Evolutionary conservation across 2,888 invertebrate species (phyloP).

Genomic region (Galeruca laticollis): DNA sequence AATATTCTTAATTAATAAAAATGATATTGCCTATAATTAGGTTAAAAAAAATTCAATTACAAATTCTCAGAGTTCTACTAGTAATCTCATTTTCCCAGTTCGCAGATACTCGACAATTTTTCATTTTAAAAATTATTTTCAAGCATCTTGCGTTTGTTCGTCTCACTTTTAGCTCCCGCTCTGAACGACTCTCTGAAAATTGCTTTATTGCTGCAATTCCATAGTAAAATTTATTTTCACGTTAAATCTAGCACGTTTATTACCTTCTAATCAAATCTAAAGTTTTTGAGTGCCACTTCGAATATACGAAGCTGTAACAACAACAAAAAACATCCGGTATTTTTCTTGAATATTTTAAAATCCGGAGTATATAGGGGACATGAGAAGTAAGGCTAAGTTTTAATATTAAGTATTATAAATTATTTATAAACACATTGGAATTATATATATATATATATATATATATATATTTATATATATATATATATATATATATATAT

Average conservation of each 20-base stretch:
- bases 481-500: too few species aligned
- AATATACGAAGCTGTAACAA: not conserved
- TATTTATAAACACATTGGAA: too few species aligned
- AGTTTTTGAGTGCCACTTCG: not conserved
- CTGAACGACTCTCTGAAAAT: constrained; percentile 5
- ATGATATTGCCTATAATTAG: not conserved
- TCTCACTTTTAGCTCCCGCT: constrained; percentile 16
- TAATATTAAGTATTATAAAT: too few species aligned
- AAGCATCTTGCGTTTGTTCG: constrained; percentile 11
- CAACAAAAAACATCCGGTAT: too few species aligned
- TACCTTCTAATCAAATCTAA: constrained; percentile 10
- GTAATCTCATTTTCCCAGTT: constrained; percentile 7
- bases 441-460: too few species aligned
- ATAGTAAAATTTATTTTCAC: constrained; percentile 19
- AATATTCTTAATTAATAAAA: too few species aligned
- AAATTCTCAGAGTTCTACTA: not conserved
- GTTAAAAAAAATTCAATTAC: constrained; percentile 2
- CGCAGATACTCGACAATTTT: constrained; percentile 12
- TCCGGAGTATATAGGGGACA: too few species aligned
- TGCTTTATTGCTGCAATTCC: constrained; percentile 22
- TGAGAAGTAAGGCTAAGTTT: too few species aligned
- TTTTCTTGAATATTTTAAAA: too few species aligned
- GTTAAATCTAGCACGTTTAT: constrained; percentile 2
- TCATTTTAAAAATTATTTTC: constrained; percentile 19
- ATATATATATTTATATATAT: too few species aligned